Base-by-base conservation (phyloP, 2,113 vertebrate species). In the Tenrec ecaudatus region DNA sequence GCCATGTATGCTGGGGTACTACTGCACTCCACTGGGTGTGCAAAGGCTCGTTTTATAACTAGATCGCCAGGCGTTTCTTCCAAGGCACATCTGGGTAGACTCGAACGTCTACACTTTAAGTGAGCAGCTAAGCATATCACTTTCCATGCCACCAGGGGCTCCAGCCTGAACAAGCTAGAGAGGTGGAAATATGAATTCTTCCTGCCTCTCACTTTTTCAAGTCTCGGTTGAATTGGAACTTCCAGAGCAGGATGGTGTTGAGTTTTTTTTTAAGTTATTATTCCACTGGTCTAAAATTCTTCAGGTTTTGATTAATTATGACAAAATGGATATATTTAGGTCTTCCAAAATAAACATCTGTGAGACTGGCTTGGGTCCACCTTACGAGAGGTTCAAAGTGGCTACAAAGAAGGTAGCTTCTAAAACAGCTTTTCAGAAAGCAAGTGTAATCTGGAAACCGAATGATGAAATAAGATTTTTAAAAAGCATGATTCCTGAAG, bases 231-330 rank as follows among this genome's bases (percentile, higher is more conserved):
- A 15, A 53, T 79, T 66, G 86, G n/a, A 94, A 83, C n/a, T 91
- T 89, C 78, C 27, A 86, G 40, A 93, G 43, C 69, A 88, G 58
- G 79, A 88, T 64, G 47, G 66, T 3, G 23, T 22, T 47, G 5
- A 6, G 9, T 2, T 12, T 53, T 53, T 3, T 88, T 85, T 82
- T n/a, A n/a, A n/a, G n/a, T n/a, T n/a, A n/a, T 60, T 89, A 87
- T 7, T 62, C 14, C 60, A 40, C 1, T n/a, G 3, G 9, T 12
- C 31, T 82, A 69, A 90, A 93, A 86, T 27, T 73, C 38, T 53
- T 94, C 22, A 66, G n/a, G 85, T 86, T 25, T 23, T 11, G 2
- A 53, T 91, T 87, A 73, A 78, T 87, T 88, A 76, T 94, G 33
- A 29, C 22, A 60, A 53, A 78, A 68, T 5, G 11, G 36, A 33